Conservation (phyloP, 1,140 invertebrate species). For the Saxidomus purpurata region DNA sequence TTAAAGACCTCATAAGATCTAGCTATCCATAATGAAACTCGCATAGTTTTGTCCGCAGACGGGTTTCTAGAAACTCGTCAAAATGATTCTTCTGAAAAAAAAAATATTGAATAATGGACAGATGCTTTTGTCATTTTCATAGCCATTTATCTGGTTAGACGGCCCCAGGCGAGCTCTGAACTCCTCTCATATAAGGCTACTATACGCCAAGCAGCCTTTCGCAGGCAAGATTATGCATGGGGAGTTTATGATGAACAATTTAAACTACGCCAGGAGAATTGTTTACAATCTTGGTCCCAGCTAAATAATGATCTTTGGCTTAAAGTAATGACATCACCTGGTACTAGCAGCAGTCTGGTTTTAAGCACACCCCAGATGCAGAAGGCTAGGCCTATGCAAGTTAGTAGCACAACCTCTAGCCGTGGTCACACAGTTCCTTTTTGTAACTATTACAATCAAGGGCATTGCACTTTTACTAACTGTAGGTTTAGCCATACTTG, state of each 20-base stretch:
- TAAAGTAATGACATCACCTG: not conserved
- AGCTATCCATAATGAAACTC: not conserved
- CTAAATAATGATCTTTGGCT: constrained; percentile 32
- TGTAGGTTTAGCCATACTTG: not conserved
- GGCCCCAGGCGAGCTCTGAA: not conserved
- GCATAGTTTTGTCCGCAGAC: not conserved
- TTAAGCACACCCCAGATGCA: no score
- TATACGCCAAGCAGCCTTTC: constrained; percentile 4
- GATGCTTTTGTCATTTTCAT: not conserved
- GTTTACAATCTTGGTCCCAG: not conserved
- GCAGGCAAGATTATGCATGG: constrained; percentile 13
- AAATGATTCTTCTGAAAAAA: not conserved
- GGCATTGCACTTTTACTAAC: not conserved
- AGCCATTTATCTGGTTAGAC: not conserved
- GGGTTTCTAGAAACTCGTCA: not conserved
- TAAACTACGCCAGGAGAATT: not conserved
- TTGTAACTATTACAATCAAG: not conserved
- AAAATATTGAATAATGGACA: not conserved
- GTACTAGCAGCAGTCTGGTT: not conserved
- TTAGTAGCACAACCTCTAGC: not conserved
- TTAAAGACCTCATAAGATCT: not conserved
- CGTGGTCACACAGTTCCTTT: not conserved
- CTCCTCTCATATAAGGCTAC: not conserved
- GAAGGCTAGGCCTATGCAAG: no score
- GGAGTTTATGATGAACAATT: constrained; percentile 34